These are phyloP conservation scores for Cromileptes altivelis DNA, from an alignment of 2,113 vertebrate species.

Conservation along the genomic window DNA sequence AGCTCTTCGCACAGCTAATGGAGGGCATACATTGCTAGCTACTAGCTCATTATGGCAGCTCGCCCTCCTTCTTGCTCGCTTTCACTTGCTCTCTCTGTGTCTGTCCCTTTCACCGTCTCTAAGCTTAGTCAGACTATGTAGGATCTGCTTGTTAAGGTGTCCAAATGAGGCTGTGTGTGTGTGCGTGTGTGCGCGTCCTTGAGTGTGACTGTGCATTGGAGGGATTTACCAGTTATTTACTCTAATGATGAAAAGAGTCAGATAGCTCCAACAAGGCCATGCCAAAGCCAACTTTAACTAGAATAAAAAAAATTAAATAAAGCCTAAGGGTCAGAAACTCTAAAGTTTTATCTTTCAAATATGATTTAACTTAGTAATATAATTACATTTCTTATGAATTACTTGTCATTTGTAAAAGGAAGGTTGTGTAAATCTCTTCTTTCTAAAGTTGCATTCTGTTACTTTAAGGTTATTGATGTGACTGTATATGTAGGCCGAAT, in stretches of 20 bases:
- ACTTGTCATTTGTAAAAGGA: not conserved
- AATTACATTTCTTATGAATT: not conserved
- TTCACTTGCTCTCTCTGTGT: not conserved
- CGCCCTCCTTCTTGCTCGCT: not conserved
- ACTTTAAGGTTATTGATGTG: not conserved
- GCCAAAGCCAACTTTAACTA: not conserved
- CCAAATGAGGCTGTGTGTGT: conserved; percentile 5
- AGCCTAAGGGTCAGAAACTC: not conserved
- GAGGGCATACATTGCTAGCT: conserved; percentile 12
- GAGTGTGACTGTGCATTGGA: conserved; percentile 10
- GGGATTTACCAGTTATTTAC: conserved; percentile 5
- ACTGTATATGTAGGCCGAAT: not conserved
- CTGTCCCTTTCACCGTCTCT: not conserved
- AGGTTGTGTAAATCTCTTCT: not conserved
- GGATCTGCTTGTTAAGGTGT: conserved; percentile 41
- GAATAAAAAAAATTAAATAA: not conserved
- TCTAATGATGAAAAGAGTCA: not conserved
- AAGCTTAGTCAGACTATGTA: not conserved
- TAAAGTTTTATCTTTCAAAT: not conserved
- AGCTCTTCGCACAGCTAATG: conserved; percentile 24
- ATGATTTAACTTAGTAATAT: not conserved
- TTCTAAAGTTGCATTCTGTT: not conserved
- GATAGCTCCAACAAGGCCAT: not conserved
- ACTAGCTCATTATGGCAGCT: conserved; percentile 51
- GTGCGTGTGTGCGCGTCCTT: not conserved